Evolutionary conservation across 2,113 vertebrate genomes (phyloP), one percentile per base, ranked within the genome.

Genomic region (Rattus norvegicus): DNA sequence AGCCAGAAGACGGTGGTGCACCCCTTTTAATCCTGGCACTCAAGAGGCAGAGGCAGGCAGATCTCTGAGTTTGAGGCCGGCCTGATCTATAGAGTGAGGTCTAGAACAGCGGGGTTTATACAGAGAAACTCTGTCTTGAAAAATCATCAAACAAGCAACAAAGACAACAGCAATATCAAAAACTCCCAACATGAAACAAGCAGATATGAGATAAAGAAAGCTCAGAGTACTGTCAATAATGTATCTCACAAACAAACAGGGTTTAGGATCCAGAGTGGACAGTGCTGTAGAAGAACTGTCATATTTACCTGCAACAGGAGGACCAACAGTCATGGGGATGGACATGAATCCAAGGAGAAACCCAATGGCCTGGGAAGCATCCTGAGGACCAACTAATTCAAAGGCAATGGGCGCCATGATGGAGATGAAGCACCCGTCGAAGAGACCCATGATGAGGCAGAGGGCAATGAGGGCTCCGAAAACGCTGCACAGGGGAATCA

Each of bases 321-420:
- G 99, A 0, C 99, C 99, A 28, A 99, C 99, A 13, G 99, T 99
- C 99, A 99, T 99, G 72, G 99, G 99, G 91, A 99, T 95, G 0
- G 99, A 99, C 99, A 99, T 99, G 94, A 99, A 98, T 63, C 99
- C 99, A 4, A 99, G 98, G 7, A 99, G 98, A 98, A 99, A 99
- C 98, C 99, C 99, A 9, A 99, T 99, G 95, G 99, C 99, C 97
- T 99, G 99, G 28, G 99, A 99, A 87, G 99, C 99, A 52, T 99
- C 98, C 28, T 99, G 97, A 49, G 99, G 76, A 7, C 99, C 99
- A 11, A 99, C 99, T 61, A 99, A 98, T 97, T 99, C 99, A 20
- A 99, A 99, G 97, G 99, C 99, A 83, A 99, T 99, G 20, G 99
- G 99, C 30, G 99, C 99, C 99, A 99, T 99, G 96, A 99, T 99